A percentile compares a stretch with the other conserved stretches of the same genome.
Conservation (phyloP, 2,113 vertebrate genomes). For the Maccullochella peelii region DNA sequence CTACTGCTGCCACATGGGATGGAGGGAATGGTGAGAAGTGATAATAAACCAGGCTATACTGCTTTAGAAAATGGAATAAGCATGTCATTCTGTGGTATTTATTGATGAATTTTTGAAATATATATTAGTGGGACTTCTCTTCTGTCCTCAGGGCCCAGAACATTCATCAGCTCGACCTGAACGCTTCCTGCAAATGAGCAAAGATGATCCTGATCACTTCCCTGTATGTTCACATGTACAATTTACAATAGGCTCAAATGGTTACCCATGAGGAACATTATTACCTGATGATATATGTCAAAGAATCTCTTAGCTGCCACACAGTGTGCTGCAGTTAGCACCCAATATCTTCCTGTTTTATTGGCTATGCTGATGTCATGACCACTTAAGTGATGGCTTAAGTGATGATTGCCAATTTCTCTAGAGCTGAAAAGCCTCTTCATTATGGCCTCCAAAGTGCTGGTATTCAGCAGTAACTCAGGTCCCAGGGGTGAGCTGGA, state of each 20-base stretch:
- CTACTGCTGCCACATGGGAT: slow-evolving; percentile 88
- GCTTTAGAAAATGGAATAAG: not conserved
- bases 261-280: not conserved
- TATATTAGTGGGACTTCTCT: slow-evolving; percentile 50
- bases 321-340: slow-evolving; percentile 10
- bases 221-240: slow-evolving; percentile 83
- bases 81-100: not conserved
- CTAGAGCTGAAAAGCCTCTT: slow-evolving; percentile 59
- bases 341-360: slow-evolving; percentile 19
- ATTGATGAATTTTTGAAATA: not conserved
- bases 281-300: slow-evolving; percentile 20
- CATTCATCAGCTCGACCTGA: slow-evolving; percentile 93
- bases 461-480: slow-evolving; percentile 52
- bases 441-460: slow-evolving; percentile 42
- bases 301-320: not conserved
- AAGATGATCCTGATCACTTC: slow-evolving; percentile 91
- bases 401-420: slow-evolving; percentile 64
- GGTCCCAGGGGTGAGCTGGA: slow-evolving; percentile 37
- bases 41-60: not conserved
- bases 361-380: slow-evolving; percentile 22
- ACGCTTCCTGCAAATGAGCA: slow-evolving; percentile 95
- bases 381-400: slow-evolving; percentile 38
- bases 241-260: slow-evolving; percentile 11
- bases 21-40: slow-evolving; percentile 89
- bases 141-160: slow-evolving; percentile 87